These are phyloP conservation scores for Brenthis hecate DNA, from an alignment of 2,888 invertebrate species.

Conservation along the genomic window DNA sequence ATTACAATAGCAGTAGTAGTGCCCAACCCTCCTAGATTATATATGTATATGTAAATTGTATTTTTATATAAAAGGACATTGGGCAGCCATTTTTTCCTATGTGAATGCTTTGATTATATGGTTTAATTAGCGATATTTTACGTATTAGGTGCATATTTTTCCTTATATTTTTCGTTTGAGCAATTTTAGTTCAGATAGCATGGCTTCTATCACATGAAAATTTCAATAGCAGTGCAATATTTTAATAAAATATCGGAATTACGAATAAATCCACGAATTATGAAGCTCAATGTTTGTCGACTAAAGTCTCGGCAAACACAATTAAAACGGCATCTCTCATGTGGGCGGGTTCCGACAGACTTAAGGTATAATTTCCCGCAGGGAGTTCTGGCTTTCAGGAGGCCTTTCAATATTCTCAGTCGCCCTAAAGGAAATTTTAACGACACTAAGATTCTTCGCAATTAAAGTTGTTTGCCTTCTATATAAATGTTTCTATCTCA, in stretches of 20 bases:
- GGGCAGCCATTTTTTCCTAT: too few species aligned
- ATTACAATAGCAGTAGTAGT: background rate
- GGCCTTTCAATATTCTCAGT: conserved; percentile 58
- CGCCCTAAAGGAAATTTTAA: conserved; percentile 53
- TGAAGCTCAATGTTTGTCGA: conserved; percentile 65
- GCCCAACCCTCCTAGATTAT: background rate
- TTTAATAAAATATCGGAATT: conserved; percentile 45
- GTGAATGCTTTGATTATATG: too few species aligned
- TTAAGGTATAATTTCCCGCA: conserved; percentile 68
- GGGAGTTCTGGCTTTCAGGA: conserved; percentile 65
- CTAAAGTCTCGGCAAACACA: conserved; percentile 71
- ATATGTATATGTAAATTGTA: background rate
- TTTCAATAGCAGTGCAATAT: background rate
- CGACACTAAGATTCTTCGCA: conserved; percentile 38
- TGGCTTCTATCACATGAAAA: background rate
- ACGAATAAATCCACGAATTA: conserved; percentile 55
- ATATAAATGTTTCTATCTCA: conserved; percentile 16
- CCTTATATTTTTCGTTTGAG: too few species aligned
- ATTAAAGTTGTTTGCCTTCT: conserved; percentile 19
- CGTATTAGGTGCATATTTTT: too few species aligned
- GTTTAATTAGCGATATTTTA: too few species aligned
- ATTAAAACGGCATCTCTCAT: conserved; percentile 73
- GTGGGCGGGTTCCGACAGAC: conserved; percentile 64
- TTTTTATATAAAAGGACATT: too few species aligned
- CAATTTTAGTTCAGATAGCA: too few species aligned